These are phyloP conservation scores for Chouioia cunea DNA, from an alignment of 2,888 invertebrate genomes.

Conservation along the genomic window DNA sequence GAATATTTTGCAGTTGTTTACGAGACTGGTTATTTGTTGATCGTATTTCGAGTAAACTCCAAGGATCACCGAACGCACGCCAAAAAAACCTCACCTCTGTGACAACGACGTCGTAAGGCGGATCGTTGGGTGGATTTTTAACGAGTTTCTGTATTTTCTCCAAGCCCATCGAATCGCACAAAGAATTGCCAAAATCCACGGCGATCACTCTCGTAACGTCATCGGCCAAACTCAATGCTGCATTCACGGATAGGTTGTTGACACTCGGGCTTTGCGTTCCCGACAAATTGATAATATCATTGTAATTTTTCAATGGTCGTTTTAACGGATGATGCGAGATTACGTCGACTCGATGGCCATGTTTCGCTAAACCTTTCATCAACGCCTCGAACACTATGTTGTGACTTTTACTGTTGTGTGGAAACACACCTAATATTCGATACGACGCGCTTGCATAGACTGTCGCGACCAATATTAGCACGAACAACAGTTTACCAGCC, in stretches of 20 bases:
- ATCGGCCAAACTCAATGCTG: background rate
- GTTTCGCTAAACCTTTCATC: constrained; percentile 65
- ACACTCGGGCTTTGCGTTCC: constrained; percentile 47
- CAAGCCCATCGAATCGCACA: constrained; percentile 49
- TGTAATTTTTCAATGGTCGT: constrained; percentile 60
- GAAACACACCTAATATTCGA: constrained; percentile 67
- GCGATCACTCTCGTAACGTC: constrained; percentile 36
- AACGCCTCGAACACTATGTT: constrained; percentile 68
- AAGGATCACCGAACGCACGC: no score
- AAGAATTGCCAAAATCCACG: constrained; percentile 43
- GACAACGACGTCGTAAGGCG: constrained; percentile 56
- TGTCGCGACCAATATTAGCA: no score
- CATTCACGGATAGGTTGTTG: constrained; percentile 54
- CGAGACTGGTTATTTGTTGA: no score
- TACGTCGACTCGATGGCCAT: constrained; percentile 68
- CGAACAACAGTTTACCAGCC: no score
- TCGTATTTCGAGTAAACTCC: no score
- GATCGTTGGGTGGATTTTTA: constrained; percentile 53
- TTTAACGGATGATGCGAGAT: constrained; percentile 63
- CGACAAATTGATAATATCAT: constrained; percentile 60
- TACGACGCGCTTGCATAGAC: no score
- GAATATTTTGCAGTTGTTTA: no score
- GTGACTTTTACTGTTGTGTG: constrained; percentile 69
- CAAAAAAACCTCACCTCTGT: constrained; percentile 51
- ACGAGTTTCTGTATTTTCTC: constrained; percentile 52